A percentile compares a stretch with the other conserved stretches of the same genome.
These are phyloP conservation scores for Pelecanoides urinatrix DNA, from an alignment of 2,113 vertebrate species.

Conservation along the genomic window DNA sequence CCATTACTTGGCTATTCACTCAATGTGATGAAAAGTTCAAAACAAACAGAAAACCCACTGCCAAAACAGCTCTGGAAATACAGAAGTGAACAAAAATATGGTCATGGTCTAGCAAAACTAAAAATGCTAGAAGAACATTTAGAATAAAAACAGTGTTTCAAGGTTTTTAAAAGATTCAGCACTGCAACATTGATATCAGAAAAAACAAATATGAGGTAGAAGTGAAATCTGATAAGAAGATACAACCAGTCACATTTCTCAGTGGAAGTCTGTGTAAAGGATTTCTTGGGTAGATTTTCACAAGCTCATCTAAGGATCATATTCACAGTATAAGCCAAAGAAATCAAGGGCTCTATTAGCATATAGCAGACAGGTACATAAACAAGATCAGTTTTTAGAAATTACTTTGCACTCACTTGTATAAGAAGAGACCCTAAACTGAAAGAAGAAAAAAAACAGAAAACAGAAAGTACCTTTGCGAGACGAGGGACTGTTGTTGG, in stretches of 20 bases:
- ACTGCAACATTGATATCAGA: neutral
- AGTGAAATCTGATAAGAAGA: neutral
- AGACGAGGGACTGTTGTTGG: slow-evolving; percentile 90
- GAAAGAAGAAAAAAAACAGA: neutral
- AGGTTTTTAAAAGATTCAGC: neutral
- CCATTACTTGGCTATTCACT: neutral
- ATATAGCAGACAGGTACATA: neutral
- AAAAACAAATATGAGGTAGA: neutral
- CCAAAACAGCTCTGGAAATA: neutral
- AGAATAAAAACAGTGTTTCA: neutral
- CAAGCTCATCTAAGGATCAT: neutral
- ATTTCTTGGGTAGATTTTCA: neutral
- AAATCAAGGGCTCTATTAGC: neutral
- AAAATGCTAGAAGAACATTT: neutral
- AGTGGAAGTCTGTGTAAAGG: neutral
- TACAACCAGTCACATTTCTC: neutral
- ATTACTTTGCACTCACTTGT: neutral
- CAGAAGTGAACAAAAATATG: accelerated
- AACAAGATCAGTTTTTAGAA: neutral
- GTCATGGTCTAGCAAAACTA: neutral
- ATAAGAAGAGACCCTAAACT: neutral
- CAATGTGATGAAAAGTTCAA: neutral
- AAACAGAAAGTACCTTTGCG: slow-evolving; percentile 79
- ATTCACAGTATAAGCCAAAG: neutral
- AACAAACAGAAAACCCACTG: neutral